phyloP scores from a whole-genome alignment of 2,888 invertebrate species.

The Dicyrtomina minuta region DNA sequence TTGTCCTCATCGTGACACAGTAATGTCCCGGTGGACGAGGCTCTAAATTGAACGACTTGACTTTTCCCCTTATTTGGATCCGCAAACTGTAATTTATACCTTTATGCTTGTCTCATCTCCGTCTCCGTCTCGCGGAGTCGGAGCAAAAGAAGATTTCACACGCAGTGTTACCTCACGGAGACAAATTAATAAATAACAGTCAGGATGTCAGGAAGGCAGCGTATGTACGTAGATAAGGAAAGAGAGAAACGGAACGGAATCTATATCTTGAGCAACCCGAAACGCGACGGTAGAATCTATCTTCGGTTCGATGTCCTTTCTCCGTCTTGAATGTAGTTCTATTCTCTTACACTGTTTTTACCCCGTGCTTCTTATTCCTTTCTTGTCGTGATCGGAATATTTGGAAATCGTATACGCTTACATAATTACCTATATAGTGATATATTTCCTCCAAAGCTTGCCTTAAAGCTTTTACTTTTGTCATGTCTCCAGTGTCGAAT shows the following conservation, averaged over 20 bases:
- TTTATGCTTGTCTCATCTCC: slow-evolving; percentile 23
- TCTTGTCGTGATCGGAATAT: too few species aligned
- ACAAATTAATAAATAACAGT: slow-evolving; percentile 29
- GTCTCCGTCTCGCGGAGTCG: slow-evolving; percentile 3
- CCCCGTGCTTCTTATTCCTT: too few species aligned
- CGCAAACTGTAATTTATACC: slow-evolving; percentile 29
- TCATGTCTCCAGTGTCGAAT: too few species aligned
- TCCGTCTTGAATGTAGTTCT: too few species aligned
- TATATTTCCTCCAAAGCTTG: not conserved
- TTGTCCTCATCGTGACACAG: too few species aligned
- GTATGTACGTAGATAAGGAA: not conserved
- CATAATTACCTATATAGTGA: not conserved
- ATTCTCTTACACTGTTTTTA: too few species aligned
- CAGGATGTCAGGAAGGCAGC: too few species aligned
- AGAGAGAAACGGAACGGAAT: not conserved
- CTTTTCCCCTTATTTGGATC: slow-evolving; percentile 31
- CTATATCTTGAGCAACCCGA: too few species aligned
- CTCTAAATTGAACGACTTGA: slow-evolving; percentile 28
- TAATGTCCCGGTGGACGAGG: slow-evolving; percentile 21
- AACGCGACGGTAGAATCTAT: too few species aligned
- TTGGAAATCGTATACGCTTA: not conserved
- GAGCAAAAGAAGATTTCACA: slow-evolving; percentile 18
- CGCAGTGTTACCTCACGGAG: slow-evolving; percentile 17
- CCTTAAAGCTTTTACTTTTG: too few species aligned
- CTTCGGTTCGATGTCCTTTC: too few species aligned